Base-by-base conservation (phyloP, 2,113 vertebrate species). In the Eublepharis macularius region DNA sequence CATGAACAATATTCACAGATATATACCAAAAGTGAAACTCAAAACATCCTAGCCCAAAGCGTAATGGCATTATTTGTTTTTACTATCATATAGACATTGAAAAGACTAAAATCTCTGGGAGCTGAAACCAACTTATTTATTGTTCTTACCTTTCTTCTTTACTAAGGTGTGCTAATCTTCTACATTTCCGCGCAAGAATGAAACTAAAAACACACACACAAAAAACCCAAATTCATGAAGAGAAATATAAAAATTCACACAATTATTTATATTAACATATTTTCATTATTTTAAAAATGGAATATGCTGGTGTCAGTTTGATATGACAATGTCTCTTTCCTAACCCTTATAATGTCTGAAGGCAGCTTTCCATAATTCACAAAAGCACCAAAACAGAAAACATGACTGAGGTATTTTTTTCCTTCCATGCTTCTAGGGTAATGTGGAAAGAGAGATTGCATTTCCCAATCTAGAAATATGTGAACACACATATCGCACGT, bases 151-250 rank as follows among this genome's bases (percentile, higher is more conserved):
- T 98, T 95, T 99, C 98, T 86, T 99, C 98, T 94, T 96, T 98
- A 11, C 96, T 97, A 90, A 99, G 96, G 74, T 70, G 91, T 16
- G 91, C 93, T 68, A 99, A 92, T 92, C 95, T 98, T 92, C 98
- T 97, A 91, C 97, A 97, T 92, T 99, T 99, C 9, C 96, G 96
- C 87, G 98, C 95, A 68, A 99, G 97, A 84, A 99, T 99, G 92
- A 99, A 99, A 91, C 98, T 99, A 93, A 69, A 94, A 77, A 80
- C 73, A 86, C 70, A 87, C 90, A 34, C 47, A 90, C 89, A 83
- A 91, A 2, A 82, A 83, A 19, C n/a, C n/a, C 4, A 29, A 74
- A 74, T 74, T 34, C 1, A 60, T 78, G 24, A 78, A 78, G 76
- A 78, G 26, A 57, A 26, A 16, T 36, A 39, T 43, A 70, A 79